These are phyloP conservation scores for Gryllus longicercus DNA, from an alignment of 2,888 invertebrate genomes.

Conservation along the genomic window DNA sequence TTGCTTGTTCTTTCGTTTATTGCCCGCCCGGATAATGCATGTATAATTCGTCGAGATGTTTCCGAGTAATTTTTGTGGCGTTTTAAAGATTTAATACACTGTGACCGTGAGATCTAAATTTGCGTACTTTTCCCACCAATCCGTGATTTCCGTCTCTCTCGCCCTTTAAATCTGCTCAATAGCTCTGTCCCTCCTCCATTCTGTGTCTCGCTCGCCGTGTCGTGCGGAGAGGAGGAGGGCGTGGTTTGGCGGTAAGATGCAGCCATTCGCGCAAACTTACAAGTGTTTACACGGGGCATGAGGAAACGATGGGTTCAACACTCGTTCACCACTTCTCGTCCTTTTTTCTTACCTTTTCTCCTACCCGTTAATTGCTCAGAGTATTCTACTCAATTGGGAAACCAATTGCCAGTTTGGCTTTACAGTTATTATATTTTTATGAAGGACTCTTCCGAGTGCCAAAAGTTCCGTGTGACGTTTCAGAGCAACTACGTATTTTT, in stretches of 20 bases:
- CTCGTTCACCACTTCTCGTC: too few species aligned
- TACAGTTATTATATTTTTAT: too few species aligned
- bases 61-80: slow-evolving; percentile 11
- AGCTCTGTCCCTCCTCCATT: too few species aligned
- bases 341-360: too few species aligned
- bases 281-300: too few species aligned
- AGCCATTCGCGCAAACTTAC: slow-evolving; percentile 8
- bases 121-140: neutral
- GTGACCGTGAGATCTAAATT: slow-evolving; percentile 7
- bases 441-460: too few species aligned
- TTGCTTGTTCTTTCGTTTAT: slow-evolving; percentile 6
- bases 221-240: neutral
- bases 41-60: neutral
- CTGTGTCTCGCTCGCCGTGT: too few species aligned
- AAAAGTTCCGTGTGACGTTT: too few species aligned
- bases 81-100: slow-evolving; percentile 1
- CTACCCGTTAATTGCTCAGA: too few species aligned
- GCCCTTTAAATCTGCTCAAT: neutral
- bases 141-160: neutral
- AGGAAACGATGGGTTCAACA: too few species aligned
- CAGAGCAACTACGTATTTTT: neutral
- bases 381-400: too few species aligned
- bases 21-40: neutral
- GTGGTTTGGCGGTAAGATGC: neutral
- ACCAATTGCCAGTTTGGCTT: too few species aligned